Conservation (phyloP, 2,888 invertebrate genomes). For the Agrilus mali region DNA sequence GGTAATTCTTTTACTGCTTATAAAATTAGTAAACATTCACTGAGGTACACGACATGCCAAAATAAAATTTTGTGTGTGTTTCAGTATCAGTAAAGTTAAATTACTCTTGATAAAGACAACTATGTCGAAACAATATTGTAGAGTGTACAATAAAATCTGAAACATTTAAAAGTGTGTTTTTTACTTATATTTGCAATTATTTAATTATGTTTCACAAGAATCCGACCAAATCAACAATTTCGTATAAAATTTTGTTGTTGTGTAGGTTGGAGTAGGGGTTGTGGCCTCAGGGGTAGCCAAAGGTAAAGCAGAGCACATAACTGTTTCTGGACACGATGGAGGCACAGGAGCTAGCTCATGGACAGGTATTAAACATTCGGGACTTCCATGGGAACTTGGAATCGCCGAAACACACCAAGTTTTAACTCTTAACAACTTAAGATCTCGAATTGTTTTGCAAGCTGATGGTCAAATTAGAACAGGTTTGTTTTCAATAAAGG, state of each 20-base stretch:
- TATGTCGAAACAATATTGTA: too few species aligned
- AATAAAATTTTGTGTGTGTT: too few species aligned
- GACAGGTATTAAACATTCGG: constrained; percentile 98
- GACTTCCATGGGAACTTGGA: constrained; percentile 97
- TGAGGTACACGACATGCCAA: too few species aligned
- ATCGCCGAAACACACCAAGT: constrained; percentile 98
- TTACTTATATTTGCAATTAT: too few species aligned
- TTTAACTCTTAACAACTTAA: constrained; percentile 80
- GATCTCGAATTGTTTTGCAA: constrained; percentile 88
- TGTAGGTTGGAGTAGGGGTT: constrained; percentile 84
- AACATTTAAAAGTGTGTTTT: too few species aligned
- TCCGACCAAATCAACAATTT: too few species aligned
- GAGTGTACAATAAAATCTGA: too few species aligned
- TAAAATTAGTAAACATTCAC: background rate
- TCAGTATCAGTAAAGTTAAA: too few species aligned
- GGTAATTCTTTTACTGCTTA: constrained; percentile 14
- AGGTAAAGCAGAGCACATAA: constrained; percentile 97
- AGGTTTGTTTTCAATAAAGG: constrained; percentile 34
- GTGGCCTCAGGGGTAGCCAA: constrained; percentile 98
- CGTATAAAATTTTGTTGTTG: too few species aligned
- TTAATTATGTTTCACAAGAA: too few species aligned
- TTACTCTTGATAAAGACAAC: too few species aligned
- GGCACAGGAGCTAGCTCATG: constrained; percentile 98
- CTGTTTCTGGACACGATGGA: constrained; percentile 98
- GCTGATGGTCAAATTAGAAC: constrained; percentile 93